Conservation (phyloP, 1,140 invertebrate genomes). For the Argopecten irradians region DNA sequence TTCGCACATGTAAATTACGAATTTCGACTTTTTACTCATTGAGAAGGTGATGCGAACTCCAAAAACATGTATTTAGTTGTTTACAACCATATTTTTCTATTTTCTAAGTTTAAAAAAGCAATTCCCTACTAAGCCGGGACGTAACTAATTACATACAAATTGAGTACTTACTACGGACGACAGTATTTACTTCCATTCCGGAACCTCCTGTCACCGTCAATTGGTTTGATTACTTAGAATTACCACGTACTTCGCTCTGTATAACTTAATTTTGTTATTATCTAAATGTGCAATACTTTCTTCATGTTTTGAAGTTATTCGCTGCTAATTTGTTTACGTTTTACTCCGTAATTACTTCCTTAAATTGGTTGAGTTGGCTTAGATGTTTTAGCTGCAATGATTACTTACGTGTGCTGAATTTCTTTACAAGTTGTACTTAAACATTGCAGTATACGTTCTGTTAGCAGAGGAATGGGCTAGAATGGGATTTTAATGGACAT, state of each 20-base stretch:
- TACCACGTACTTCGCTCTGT: neutral
- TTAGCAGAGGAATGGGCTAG: neutral
- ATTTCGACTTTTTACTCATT: no score
- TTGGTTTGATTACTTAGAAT: neutral
- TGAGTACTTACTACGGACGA: neutral
- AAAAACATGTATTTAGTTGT: no score
- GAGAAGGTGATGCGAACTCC: no score
- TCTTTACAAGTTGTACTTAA: neutral
- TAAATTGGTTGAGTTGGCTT: neutral
- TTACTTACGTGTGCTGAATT: neutral
- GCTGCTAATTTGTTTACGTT: neutral
- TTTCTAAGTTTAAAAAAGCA: neutral
- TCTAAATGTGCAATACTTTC: neutral
- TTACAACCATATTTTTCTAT: neutral
- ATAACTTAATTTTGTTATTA: neutral
- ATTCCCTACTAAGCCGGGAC: neutral
- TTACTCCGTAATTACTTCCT: neutral
- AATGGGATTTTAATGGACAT: neutral
- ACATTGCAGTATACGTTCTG: constrained; percentile 1
- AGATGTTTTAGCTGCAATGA: neutral
- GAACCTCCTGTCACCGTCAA: neutral
- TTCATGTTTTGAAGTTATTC: neutral
- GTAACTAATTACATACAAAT: neutral
- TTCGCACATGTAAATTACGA: no score
- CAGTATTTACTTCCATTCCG: neutral